Evolutionary conservation across 2,113 vertebrate species (phyloP), one percentile per base, ranked within the genome.

Genomic region (Xenopus borealis): DNA sequence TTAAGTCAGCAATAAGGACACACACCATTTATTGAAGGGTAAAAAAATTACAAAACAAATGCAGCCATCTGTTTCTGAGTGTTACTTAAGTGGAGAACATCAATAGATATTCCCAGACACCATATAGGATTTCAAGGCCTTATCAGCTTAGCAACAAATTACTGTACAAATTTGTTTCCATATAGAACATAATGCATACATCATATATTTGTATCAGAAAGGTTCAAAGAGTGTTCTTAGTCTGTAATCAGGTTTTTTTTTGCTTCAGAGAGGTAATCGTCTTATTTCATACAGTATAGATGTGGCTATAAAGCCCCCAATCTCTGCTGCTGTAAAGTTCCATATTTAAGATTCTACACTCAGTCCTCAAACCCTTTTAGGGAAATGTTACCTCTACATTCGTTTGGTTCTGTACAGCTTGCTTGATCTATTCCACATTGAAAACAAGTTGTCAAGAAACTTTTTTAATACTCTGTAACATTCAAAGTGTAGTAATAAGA

Each of bases 1-100:
- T 45, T 30, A 17, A 59, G 19, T 30, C 63, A 10, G 12, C 3
- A 14, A 17, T 58, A 66, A 45, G 20, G 7, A 75, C 44, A 65
- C 61, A 62, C 53, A 59, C 61, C 53, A 68, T 58, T 57, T 66
- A 50, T 72, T 57, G 55, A 55, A 45, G 44, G n/a, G 44, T n/a
- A 27, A 59, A 67, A 58, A 55, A 65, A 45, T 46, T 59, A 30
- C 33, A 6, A 40, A 40, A 6, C 33, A 40, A 58, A 8, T 33
- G 16, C 20, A 11, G 63, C 72, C 65, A 68, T 61, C 44, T 75
- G 72, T 55, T 59, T 13, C 55, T 58, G 44, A 45, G 19, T 50
- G 40, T 52, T 67, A 52, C 58, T 61, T 23, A 27, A 23, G 11
- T 61, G 58, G 55, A 10, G 18, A 10, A 61, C 45, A 19, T 67